Conservation (phyloP, 2,797 vertebrate species). For the Manis javanica region DNA sequence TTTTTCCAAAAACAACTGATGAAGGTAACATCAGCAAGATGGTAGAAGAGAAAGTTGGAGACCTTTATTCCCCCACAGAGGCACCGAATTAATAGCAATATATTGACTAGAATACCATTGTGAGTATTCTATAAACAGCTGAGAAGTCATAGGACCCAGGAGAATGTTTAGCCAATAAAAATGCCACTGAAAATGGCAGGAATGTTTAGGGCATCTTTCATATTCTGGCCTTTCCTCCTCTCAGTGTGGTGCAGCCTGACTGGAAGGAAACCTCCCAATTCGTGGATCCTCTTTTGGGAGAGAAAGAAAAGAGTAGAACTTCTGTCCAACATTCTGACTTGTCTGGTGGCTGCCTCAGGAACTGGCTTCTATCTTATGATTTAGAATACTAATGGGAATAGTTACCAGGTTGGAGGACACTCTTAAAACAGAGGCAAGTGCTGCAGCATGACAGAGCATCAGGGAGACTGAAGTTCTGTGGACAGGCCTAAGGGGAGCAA, state of each 20-base stretch:
- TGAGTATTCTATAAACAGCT: neutral
- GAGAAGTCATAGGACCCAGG: neutral
- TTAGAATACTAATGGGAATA: neutral
- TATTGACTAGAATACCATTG: neutral
- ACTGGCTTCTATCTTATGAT: neutral
- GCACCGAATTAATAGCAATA: neutral
- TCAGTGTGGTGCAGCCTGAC: neutral
- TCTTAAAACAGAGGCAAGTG: conserved; percentile 14
- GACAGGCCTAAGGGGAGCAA: neutral
- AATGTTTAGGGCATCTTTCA: neutral
- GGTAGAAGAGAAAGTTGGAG: neutral
- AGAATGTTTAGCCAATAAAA: neutral
- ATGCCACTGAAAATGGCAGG: neutral
- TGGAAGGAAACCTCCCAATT: neutral
- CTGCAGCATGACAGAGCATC: neutral
- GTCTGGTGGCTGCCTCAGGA: neutral
- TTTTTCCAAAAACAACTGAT: neutral
- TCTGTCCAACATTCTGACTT: neutral
- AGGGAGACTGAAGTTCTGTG: neutral
- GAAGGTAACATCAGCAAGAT: neutral
- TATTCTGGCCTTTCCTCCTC: neutral
- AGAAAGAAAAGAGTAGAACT: neutral
- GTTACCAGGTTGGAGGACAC: neutral
- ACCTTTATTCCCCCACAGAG: neutral
- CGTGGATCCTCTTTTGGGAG: neutral